These are phyloP conservation scores for Neosilurus mollespiculum DNA, from an alignment of 2,797 vertebrate genomes.

Conservation along the genomic window DNA sequence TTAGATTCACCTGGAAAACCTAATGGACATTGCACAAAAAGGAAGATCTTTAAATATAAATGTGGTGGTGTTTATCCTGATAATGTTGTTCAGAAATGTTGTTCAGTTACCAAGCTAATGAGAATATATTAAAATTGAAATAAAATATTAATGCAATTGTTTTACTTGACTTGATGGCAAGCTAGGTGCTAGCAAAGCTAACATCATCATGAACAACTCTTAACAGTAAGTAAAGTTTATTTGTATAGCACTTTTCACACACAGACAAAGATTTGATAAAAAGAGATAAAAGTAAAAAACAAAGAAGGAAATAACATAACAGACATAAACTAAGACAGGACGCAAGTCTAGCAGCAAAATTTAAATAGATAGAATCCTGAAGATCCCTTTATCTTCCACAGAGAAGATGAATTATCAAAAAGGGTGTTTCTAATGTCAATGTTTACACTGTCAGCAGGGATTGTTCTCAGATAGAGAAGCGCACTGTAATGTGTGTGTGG, in stretches of 20 bases:
- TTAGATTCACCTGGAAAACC: not conserved
- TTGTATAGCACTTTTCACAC: no score
- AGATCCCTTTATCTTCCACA: not conserved
- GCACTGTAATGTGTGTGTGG: constrained; percentile 19
- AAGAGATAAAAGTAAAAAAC: no score
- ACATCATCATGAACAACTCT: not conserved
- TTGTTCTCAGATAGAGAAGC: not conserved
- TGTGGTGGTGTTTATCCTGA: not conserved
- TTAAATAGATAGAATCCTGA: not conserved
- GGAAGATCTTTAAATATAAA: not conserved
- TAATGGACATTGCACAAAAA: not conserved
- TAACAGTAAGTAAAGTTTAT: no score
- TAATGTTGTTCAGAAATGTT: not conserved
- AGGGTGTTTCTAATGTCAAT: constrained; percentile 11
- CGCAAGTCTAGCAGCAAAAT: not conserved
- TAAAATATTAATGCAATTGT: no score
- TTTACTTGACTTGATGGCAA: no score
- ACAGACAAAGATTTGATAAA: no score
- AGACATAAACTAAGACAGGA: not conserved
- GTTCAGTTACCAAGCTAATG: not conserved
- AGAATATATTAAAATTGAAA: not conserved
- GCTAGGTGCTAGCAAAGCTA: not conserved
- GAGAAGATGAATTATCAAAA: not conserved
- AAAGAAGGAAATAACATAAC: no score
- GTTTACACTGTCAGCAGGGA: constrained; percentile 20